phyloP scores from a whole-genome alignment of 1,140 invertebrate species.

The Euwallacea similis region DNA sequence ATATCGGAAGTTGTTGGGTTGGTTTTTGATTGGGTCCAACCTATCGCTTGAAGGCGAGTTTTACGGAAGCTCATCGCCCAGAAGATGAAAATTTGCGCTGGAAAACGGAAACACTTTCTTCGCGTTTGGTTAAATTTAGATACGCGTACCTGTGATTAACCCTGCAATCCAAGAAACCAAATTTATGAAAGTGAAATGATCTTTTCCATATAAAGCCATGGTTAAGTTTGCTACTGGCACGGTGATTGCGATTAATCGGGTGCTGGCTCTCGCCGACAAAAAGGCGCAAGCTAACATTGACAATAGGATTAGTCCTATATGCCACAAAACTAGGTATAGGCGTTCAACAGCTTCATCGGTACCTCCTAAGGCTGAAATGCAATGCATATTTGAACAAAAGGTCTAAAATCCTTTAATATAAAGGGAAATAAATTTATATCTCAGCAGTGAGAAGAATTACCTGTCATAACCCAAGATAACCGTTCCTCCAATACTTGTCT shows the following conservation, averaged over 20 bases:
- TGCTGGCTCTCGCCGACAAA: conserved; percentile 43
- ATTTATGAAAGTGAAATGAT: conserved; percentile 36
- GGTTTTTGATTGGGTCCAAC: neutral
- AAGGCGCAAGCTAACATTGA: conserved; percentile 51
- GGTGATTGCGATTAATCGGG: conserved; percentile 43
- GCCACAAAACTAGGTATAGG: conserved; percentile 48
- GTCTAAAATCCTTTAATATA: neutral
- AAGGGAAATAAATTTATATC: neutral
- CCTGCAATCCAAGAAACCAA: conserved; percentile 34
- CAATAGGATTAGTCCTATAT: conserved; percentile 46
- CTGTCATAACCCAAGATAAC: conserved; percentile 60
- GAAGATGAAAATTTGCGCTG: neutral
- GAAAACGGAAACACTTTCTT: neutral
- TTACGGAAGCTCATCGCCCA: neutral
- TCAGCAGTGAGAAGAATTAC: neutral
- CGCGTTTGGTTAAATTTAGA: neutral
- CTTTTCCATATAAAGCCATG: conserved; percentile 41
- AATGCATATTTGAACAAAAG: conserved; percentile 8
- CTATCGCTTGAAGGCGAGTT: neutral
- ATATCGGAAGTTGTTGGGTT: neutral
- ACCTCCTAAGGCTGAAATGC: conserved; percentile 53
- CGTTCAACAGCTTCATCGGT: conserved; percentile 49
- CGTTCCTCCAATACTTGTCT: conserved; percentile 58
- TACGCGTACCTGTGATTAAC: conserved; percentile 43
- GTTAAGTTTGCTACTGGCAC: conserved; percentile 48